phyloP scores from a whole-genome alignment of 2,888 invertebrate genomes.

The Ganaspis brasiliensis region DNA sequence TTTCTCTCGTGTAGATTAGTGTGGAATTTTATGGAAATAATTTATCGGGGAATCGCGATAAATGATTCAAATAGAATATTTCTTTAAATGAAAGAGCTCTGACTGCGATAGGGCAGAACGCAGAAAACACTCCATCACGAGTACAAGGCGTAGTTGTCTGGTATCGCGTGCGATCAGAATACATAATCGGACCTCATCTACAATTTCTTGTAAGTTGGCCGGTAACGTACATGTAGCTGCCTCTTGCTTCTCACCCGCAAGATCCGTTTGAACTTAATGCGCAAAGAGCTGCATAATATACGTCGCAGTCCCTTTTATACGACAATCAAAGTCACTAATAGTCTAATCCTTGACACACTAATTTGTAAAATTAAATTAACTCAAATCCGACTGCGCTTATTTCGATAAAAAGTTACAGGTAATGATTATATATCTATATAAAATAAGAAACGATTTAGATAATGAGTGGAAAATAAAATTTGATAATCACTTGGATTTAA shows the following conservation, averaged over 20 bases:
- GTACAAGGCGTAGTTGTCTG: slow-evolving; percentile 67
- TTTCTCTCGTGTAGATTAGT: neutral
- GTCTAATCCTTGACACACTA: too few relatives aligned
- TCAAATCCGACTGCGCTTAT: too few relatives aligned
- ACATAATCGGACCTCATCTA: slow-evolving; percentile 75
- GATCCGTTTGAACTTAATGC: slow-evolving; percentile 8
- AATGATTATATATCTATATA: too few relatives aligned
- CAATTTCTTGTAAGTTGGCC: slow-evolving; percentile 67
- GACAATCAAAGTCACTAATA: too few relatives aligned
- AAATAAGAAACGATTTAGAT: too few relatives aligned
- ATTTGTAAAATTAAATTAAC: too few relatives aligned
- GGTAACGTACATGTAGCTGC: slow-evolving; percentile 41
- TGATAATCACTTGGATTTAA: too few relatives aligned
- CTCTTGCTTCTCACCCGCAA: slow-evolving; percentile 34
- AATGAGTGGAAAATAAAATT: too few relatives aligned
- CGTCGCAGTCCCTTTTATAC: neutral
- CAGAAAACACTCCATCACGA: slow-evolving; percentile 73
- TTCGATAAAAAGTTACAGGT: too few relatives aligned
- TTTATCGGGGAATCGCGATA: slow-evolving; percentile 14
- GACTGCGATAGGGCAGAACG: slow-evolving; percentile 50
- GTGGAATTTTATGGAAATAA: neutral
- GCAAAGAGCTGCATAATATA: slow-evolving; percentile 7
- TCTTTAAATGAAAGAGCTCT: slow-evolving; percentile 3
- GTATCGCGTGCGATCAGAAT: slow-evolving; percentile 75
- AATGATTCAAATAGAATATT: slow-evolving; percentile 9